Conservation (phyloP, 2,888 invertebrate genomes). For the Portevinia maculata region DNA sequence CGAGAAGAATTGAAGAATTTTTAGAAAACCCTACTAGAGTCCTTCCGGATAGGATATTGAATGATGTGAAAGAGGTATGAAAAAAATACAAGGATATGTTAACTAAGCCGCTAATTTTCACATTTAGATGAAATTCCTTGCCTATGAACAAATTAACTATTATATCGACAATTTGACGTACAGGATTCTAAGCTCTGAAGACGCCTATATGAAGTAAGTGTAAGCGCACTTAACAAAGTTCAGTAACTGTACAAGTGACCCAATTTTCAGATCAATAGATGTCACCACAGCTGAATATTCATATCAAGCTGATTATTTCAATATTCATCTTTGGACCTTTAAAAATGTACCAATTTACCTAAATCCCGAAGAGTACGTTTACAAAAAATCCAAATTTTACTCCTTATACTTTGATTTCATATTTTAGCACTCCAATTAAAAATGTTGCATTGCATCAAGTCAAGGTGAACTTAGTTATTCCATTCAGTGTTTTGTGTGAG, state of each 20-base stretch:
- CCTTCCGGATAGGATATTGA: slow-evolving; percentile 32
- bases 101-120: not conserved
- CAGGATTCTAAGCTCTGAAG: slow-evolving; percentile 77
- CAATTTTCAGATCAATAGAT: slow-evolving; percentile 75
- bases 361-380: slow-evolving; percentile 76
- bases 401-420: not conserved
- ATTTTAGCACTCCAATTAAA: slow-evolving; percentile 77
- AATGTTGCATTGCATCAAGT: slow-evolving; percentile 74
- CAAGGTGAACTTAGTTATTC: slow-evolving; percentile 75
- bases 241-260: not conserved
- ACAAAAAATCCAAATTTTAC: not conserved
- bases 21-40: slow-evolving; percentile 46
- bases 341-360: slow-evolving; percentile 78
- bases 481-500: slow-evolving; percentile 76
- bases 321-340: slow-evolving; percentile 79
- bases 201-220: slow-evolving; percentile 78
- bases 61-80: slow-evolving; percentile 67
- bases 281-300: slow-evolving; percentile 76
- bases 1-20: slow-evolving; percentile 71
- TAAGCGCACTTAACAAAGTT: not conserved
- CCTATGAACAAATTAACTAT: slow-evolving; percentile 75
- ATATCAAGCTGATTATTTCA: slow-evolving; percentile 75
- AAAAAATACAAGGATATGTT: not conserved
- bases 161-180: slow-evolving; percentile 78
- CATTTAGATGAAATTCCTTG: slow-evolving; percentile 40